Evolutionary conservation across 2,797 vertebrate genomes (phyloP).

Genomic region (Graptemys geographica): DNA sequence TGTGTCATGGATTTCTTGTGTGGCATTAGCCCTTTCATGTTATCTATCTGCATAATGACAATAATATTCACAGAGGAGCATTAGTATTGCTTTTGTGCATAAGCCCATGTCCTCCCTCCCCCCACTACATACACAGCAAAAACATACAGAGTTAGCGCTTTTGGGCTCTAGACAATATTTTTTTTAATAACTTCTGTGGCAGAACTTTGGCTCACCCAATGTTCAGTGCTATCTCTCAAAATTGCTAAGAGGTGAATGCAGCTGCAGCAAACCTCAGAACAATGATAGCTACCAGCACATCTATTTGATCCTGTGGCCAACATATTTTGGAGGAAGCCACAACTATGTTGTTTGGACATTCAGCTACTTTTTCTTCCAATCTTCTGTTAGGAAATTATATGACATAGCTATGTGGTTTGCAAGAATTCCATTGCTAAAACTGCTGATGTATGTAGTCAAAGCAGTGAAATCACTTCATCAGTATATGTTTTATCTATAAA

Average conservation of each 20-base stretch:
- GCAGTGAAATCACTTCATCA: neutral
- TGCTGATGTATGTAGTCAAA: neutral
- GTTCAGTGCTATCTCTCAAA: neutral
- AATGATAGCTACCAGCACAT: neutral
- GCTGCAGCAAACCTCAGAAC: neutral
- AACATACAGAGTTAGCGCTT: neutral
- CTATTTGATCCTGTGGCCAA: constrained; percentile 31
- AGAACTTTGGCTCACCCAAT: neutral
- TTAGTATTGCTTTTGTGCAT: neutral
- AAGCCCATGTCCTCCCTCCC: neutral
- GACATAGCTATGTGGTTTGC: neutral
- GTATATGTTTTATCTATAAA: neutral
- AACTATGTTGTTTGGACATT: neutral
- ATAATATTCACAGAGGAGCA: neutral
- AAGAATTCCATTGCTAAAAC: neutral
- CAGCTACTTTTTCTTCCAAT: neutral
- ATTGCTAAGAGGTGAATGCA: constrained; percentile 2
- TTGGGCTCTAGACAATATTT: neutral
- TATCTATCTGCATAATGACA: neutral
- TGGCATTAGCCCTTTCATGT: neutral
- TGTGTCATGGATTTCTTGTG: neutral
- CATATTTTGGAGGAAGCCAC: neutral
- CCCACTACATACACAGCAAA: neutral
- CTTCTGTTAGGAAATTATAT: constrained; percentile 10
- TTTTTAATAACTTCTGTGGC: neutral